Conservation (phyloP, 2,113 vertebrate genomes). For the Dipodomys ordii region DNA sequence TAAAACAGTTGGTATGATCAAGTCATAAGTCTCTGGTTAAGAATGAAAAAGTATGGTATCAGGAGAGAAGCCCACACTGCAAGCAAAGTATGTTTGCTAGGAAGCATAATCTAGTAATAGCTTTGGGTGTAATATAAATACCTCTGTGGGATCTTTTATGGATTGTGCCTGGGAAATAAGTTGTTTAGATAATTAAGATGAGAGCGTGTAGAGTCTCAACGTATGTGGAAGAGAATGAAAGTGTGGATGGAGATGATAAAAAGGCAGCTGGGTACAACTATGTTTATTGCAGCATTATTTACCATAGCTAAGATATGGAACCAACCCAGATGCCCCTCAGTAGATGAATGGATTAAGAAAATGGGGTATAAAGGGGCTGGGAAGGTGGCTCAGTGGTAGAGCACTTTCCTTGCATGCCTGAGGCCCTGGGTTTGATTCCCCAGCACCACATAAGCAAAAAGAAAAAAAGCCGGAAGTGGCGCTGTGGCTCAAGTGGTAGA, state of each 20-base stretch:
- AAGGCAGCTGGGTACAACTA: background rate
- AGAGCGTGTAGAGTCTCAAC: background rate
- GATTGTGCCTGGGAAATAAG: background rate
- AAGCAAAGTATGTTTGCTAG: background rate
- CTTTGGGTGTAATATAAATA: background rate
- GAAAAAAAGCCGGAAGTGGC: no score
- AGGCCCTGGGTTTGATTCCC: no score
- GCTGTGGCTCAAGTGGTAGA: no score
- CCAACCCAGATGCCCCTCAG: no score
- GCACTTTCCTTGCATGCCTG: no score
- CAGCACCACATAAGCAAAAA: no score
- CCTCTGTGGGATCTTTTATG: background rate
- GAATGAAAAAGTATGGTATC: background rate
- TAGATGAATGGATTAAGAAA: no score
- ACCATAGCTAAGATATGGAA: no score
- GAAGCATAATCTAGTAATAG: background rate
- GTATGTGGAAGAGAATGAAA: background rate
- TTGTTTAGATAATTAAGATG: background rate
- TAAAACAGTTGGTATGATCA: constrained; percentile 5
- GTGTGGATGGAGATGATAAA: background rate
- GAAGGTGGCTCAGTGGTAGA: no score
- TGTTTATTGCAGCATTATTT: no score
- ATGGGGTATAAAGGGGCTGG: no score
- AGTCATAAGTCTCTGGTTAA: constrained; percentile 18
- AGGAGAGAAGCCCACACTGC: background rate